Percentiles rank a stretch among this genome's conserved stretches.
Evolutionary conservation across 2,113 vertebrate genomes (phyloP).

Genomic region (Lota lota): DNA sequence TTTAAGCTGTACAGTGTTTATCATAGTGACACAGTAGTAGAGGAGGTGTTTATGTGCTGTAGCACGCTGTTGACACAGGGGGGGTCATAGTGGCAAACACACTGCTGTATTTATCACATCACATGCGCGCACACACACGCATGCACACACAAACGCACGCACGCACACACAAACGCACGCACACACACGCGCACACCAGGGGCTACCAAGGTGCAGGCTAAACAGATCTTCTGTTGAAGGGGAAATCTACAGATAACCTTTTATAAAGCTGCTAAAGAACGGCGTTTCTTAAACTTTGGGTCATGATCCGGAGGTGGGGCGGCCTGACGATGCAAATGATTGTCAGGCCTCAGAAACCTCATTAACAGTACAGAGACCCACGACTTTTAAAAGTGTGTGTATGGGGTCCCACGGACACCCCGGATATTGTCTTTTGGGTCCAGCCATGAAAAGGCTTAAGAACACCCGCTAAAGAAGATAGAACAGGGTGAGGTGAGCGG

Average conservation of each 20-base stretch:
- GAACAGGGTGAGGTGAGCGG: not conserved
- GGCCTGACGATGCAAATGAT: not conserved
- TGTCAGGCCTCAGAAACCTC: not conserved
- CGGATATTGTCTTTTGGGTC: not conserved
- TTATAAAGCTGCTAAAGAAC: no score
- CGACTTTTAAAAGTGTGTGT: no score
- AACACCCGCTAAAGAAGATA: no score
- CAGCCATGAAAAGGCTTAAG: not conserved
- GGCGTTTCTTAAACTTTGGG: no score
- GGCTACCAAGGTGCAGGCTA: constrained; percentile 64
- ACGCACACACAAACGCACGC: constrained; percentile 2
- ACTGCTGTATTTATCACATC: not conserved
- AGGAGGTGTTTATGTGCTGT: no score
- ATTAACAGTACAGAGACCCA: not conserved
- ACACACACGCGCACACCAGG: constrained; percentile 32
- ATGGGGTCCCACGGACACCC: no score
- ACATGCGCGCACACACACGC: not conserved
- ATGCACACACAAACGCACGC: not conserved
- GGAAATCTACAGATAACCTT: not conserved
- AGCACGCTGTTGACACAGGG: no score
- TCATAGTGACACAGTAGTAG: no score
- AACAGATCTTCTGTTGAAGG: not conserved
- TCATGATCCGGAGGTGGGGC: not conserved
- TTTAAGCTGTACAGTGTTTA: no score
- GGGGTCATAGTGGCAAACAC: no score